Evolutionary conservation across 2,113 vertebrate genomes (phyloP), one percentile per base, ranked within the genome.

Genomic region (Oceanodroma tethys): DNA sequence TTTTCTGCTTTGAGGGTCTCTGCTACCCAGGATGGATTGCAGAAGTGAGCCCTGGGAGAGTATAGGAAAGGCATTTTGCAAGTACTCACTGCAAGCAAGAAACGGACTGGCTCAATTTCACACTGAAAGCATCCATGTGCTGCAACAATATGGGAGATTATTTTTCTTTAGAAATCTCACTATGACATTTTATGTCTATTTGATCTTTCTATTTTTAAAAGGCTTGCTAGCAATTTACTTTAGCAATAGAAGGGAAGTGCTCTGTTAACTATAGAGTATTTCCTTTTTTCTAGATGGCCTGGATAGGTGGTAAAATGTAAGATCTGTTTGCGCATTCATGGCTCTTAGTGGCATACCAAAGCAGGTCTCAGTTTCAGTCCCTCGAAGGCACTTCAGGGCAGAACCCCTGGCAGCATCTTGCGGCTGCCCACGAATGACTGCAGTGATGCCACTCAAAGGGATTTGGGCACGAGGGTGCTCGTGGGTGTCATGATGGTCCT

Each of bases 191-290:
- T 23, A 53, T 66, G n/a, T 79, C 87, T 92, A 74, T 91, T 83
- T 84, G 63, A 92, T 94, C 88, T 75, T 86, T 86, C 86, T 95
- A 26, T 91, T 96, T 97, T 95, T 93, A 81, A 94, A 86, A 84
- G 40, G 17, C 67, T 91, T 26, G 16, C 45, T 86, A 78, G 82
- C 75, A 88, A 53, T 80, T 71, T 76, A 42, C 36, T 75, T 79
- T 38, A 72, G 82, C 63, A 66, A n/a, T 29, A 42, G 53, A 68
- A 88, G 67, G 55, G 58, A 81, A 47, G 13, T 21, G 10, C 9
- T 3, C 45, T 50, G 72, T 73, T 86, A 73, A 20, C 27, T 80
- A 2, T 2, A 34, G 71, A 81, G n/a, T 38, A 73, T 78, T 70
- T 17, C 10, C 50, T 79, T 26, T 86, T 91, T 74, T 56, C 84